A percentile compares a stretch with the other conserved stretches of the same genome.
Evolutionary conservation across 2,888 invertebrate genomes (phyloP).

Genomic region (Rotaria sp.): DNA sequence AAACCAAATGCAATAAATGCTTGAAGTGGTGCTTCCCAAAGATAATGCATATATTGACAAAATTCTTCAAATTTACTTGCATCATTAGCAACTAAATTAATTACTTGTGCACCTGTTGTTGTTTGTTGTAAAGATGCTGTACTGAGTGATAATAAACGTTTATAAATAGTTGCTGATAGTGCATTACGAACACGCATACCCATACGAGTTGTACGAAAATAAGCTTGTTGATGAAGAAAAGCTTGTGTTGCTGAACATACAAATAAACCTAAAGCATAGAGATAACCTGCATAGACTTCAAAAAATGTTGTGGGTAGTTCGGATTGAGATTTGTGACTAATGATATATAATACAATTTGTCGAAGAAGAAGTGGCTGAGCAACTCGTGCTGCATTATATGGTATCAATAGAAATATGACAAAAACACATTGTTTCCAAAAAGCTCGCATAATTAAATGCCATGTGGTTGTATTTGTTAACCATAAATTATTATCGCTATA

Average conservation of each 20-base stretch:
- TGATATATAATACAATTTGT: constrained; percentile 1
- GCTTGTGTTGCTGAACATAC: background rate
- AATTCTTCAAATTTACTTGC: constrained; percentile 27
- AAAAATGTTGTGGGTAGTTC: background rate
- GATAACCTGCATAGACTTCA: background rate
- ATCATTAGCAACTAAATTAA: constrained; percentile 26
- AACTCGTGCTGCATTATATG: background rate
- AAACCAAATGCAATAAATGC: background rate
- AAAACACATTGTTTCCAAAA: constrained; percentile 8
- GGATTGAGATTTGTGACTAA: background rate
- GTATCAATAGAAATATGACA: background rate
- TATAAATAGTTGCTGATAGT: background rate
- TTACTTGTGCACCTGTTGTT: background rate
- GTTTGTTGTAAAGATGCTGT: background rate
- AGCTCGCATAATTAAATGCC: background rate
- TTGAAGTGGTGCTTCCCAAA: constrained; percentile 18
- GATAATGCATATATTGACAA: constrained; percentile 23
- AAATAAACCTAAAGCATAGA: background rate
- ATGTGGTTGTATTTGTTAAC: constrained; percentile 27
- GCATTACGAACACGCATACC: constrained; percentile 20
- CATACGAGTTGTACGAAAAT: constrained; percentile 21
- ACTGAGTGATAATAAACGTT: background rate
- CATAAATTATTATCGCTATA: constrained; percentile 22
- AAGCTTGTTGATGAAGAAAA: constrained; percentile 21
- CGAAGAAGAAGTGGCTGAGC: constrained; percentile 20